Evolutionary conservation across 2,888 invertebrate species (phyloP).

Genomic region (Ischnura elegans): DNA sequence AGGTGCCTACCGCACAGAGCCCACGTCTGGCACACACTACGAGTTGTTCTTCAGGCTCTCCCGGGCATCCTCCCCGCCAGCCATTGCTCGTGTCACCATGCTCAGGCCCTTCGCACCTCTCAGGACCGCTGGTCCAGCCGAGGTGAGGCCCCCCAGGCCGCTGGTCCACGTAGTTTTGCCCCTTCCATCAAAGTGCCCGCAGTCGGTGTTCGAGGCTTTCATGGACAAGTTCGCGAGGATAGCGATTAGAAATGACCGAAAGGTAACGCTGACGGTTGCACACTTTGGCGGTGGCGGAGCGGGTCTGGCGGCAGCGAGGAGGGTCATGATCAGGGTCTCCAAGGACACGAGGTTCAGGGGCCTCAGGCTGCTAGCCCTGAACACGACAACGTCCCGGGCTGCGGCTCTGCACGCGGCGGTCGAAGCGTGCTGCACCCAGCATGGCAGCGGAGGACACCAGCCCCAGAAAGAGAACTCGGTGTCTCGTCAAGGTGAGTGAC

Average conservation of each 20-base stretch:
- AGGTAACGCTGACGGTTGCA: conserved; percentile 86
- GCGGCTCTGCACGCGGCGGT: conserved; percentile 85
- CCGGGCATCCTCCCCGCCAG: conserved; percentile 61
- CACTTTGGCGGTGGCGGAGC: conserved; percentile 84
- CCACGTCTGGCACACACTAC: conserved; percentile 87
- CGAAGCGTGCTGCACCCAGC: conserved; percentile 75
- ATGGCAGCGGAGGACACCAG: background rate
- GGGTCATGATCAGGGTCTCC: conserved; percentile 83
- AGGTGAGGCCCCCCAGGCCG: conserved; percentile 79
- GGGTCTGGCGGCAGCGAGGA: conserved; percentile 84
- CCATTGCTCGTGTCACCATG: conserved; percentile 81
- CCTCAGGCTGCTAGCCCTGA: conserved; percentile 84
- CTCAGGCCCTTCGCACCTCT: conserved; percentile 86
- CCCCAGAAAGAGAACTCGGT: conserved; percentile 18
- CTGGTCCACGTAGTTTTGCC: conserved; percentile 87
- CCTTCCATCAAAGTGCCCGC: conserved; percentile 81
- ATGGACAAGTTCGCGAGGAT: conserved; percentile 87
- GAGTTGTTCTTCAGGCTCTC: conserved; percentile 85
- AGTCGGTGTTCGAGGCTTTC: conserved; percentile 86
- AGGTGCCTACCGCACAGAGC: conserved; percentile 86
- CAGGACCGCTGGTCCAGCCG: conserved; percentile 81
- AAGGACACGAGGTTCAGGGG: conserved; percentile 79
- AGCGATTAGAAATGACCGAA: conserved; percentile 84
- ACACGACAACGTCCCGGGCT: conserved; percentile 87
- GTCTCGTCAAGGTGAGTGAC: conserved; percentile 8